Base-by-base conservation (phyloP, 2,113 vertebrate genomes). In the Taxidea taxus region DNA sequence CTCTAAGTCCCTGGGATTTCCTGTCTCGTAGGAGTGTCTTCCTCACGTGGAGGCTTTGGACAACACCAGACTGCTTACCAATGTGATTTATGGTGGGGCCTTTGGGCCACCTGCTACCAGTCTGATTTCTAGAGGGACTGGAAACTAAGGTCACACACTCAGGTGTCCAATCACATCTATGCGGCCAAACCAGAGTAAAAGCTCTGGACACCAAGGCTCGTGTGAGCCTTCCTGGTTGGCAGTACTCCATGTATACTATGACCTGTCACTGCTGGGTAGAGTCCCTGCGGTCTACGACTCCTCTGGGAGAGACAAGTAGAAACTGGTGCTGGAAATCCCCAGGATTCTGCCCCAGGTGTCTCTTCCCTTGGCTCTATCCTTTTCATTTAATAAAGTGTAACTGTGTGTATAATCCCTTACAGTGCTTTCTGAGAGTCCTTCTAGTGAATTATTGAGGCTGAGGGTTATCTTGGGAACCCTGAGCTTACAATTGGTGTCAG, bases 231-330 rank as follows among this genome's bases (percentile, higher is more conserved):
- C 20, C n/a, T 16, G 42, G 37, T 2, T 37, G 72, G 37, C 25
- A 37, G 0, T 11, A 3, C 20, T 11, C 62, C 42, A 4, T 2
- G n/a, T 8, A 31, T 8, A 3, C 8, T 9, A 34, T n/a, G 60
- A 16, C 8, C 23, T 14, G 2, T 37, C 39, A 18, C 0, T 54
- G 42, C 44, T 34, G 4, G 29, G 62, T 34, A 60, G 31, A 70
- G n/a, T 44, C 0, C 25, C 74, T 15, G 23, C 51, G 31, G 70
- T 11, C 44, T 25, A 29, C 0, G 1, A 42, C 60, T 42, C 54
- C 31, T 23, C 77, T 3, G 72, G 29, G 27, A 84, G 68, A 81
- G 12, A 44, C 4, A 7, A 31, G 6, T 0, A 16, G 84, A 34
- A 81, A 47, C 16, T 7, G 3, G 5, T 12, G 39, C 72, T 11